Evolutionary conservation across 2,888 invertebrate species (phyloP).

Genomic region (Mylabris sibirica): DNA sequence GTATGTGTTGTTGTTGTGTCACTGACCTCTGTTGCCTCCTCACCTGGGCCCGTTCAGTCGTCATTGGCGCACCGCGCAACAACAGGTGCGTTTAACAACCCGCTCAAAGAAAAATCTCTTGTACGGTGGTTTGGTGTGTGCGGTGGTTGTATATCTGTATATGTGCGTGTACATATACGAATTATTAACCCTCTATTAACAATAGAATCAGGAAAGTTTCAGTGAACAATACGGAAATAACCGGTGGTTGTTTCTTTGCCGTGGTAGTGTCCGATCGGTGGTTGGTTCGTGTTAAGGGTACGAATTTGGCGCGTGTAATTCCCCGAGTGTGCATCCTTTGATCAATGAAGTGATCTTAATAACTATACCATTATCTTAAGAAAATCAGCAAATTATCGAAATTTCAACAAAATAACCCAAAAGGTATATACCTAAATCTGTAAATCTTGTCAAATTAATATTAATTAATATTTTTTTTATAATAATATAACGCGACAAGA

Average conservation of each 20-base stretch:
- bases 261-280: no score
- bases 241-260: background rate
- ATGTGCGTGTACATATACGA: constrained; percentile 11
- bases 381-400: background rate
- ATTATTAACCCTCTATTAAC: constrained; percentile 21
- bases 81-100: constrained; percentile 58
- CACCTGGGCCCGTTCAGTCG: constrained; percentile 60
- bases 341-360: background rate
- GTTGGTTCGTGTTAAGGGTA: background rate
- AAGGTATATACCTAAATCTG: background rate
- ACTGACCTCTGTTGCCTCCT: constrained; percentile 60
- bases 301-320: background rate
- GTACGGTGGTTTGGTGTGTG: constrained; percentile 21
- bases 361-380: background rate
- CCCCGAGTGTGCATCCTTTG: background rate
- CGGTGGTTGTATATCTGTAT: constrained; percentile 19
- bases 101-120: constrained; percentile 20
- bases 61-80: constrained; percentile 58
- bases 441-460: background rate
- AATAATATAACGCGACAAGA: background rate
- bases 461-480: background rate
- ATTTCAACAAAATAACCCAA: background rate
- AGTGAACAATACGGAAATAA: constrained; percentile 16
- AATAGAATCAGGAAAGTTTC: background rate
- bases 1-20: constrained; percentile 46